Base-by-base conservation (phyloP, 2,113 vertebrate species). In the Suricata suricatta region DNA sequence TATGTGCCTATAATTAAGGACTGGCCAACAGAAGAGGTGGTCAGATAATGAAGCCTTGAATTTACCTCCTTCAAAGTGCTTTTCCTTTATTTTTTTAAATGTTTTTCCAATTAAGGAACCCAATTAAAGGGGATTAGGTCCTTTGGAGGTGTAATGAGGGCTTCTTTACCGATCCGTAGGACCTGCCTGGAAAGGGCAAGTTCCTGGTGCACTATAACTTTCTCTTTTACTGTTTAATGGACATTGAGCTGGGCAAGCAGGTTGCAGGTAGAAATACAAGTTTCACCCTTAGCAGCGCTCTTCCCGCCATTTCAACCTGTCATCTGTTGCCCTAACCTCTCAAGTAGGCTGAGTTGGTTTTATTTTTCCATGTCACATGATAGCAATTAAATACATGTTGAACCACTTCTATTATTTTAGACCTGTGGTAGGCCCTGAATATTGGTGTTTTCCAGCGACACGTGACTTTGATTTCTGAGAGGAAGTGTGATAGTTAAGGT, bases 381-480 rank as follows among this genome's bases (percentile, higher is more conserved):
- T 52, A 76, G n/a, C 54, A 74, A n/a, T 69, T 50, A 86, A 77
- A 76, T 85, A 64, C 41, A 19, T 57, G 17, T 68, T 47, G 33
- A 89, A 33, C 23, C 25, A 68, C 8, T 81, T 89, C 66, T 88
- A 1, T 90, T 84, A 83, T 82, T 76, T 93, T 80, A 93, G 63
- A 33, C 23, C 15, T 77, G 33, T n/a, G 21, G n/a, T 83, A 63
- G 71, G 7, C 60, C 23, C 52, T 54, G 50, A 88, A 11, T 29
- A 16, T 60, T 64, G 29, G 33, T 87, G 35, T 3, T 1, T 82
- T 68, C 31, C 64, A 88, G n/a, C n/a, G 89, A 80, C 7, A 15
- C 66, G 41, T 66, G 41, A 41, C 38, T 83, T 86, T 82, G 52
- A 83, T 92, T 96, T 79, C 80, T n/a, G 38, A 92, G 80, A 82